phyloP scores from a whole-genome alignment of 2,888 invertebrate species.

The Harpalus rubripes region DNA sequence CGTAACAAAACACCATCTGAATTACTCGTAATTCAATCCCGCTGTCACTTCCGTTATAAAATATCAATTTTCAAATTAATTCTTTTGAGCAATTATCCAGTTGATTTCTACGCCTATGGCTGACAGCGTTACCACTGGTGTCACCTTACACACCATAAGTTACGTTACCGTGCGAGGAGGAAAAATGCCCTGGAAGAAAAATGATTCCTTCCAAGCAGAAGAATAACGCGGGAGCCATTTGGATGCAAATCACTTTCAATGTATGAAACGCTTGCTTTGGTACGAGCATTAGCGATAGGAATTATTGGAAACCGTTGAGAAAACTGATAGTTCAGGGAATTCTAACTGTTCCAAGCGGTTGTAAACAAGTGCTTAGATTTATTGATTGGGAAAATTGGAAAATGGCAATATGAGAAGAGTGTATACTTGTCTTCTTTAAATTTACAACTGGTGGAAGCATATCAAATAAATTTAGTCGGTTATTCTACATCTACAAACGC shows the following conservation, averaged over 20 bases:
- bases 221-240: constrained; percentile 53
- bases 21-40: background rate
- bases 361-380: constrained; percentile 40
- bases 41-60: background rate
- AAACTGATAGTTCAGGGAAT: constrained; percentile 51
- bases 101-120: constrained; percentile 12
- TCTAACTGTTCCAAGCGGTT: constrained; percentile 11
- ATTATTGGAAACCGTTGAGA: constrained; percentile 53
- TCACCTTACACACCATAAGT: constrained; percentile 55
- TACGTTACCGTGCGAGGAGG: constrained; percentile 1
- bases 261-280: constrained; percentile 30
- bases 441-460: background rate
- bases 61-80: constrained; percentile 15
- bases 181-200: constrained; percentile 37
- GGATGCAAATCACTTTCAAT: constrained; percentile 58
- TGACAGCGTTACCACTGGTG: constrained; percentile 17
- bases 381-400: constrained; percentile 7
- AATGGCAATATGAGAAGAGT: background rate
- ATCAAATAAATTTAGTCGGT: background rate
- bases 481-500: too few species aligned
- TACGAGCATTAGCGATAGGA: constrained; percentile 25
- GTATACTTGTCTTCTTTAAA: background rate
- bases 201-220: constrained; percentile 21
- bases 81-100: background rate
- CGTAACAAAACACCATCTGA: background rate